phyloP scores from a whole-genome alignment of 2,797 vertebrate species.

The Paratrypauchen microcephalus region DNA sequence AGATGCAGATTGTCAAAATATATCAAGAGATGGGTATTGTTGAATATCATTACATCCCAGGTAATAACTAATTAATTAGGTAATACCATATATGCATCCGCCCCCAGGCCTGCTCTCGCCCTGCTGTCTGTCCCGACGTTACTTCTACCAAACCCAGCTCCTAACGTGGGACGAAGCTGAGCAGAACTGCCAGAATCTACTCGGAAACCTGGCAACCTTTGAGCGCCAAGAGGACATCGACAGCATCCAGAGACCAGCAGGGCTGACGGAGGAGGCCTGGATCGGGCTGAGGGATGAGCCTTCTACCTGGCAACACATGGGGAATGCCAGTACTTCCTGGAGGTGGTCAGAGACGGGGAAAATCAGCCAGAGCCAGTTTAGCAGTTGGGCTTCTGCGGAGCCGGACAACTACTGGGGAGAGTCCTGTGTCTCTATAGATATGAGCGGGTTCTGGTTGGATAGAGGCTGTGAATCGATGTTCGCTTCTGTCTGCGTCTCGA shows the following conservation, averaged over 20 bases:
- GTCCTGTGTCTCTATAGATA: not conserved
- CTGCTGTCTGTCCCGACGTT: not conserved
- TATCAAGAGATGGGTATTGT: too few relatives aligned
- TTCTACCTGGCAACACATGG: not conserved
- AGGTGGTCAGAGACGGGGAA: not conserved
- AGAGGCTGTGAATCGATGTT: accelerated
- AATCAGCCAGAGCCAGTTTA: not conserved
- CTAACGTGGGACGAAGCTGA: constrained; percentile 3
- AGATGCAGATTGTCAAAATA: too few relatives aligned
- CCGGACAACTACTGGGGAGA: not conserved
- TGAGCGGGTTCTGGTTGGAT: not conserved
- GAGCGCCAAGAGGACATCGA: not conserved
- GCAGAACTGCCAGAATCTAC: not conserved
- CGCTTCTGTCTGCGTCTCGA: not conserved
- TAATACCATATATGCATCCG: not conserved
- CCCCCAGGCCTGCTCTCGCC: not conserved
- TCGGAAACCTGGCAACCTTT: not conserved
- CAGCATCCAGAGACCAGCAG: not conserved
- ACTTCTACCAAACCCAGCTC: not conserved
- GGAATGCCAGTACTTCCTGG: not conserved
- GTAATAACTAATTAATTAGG: too few relatives aligned
- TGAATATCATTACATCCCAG: too few relatives aligned
- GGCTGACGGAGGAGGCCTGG: not conserved
- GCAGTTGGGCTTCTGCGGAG: not conserved
- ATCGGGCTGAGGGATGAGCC: constrained; percentile 3